Percentiles rank a stretch among this genome's conserved stretches.
phyloP scores from a whole-genome alignment of 2,888 invertebrate genomes.

The Meliscaeva auricollis region DNA sequence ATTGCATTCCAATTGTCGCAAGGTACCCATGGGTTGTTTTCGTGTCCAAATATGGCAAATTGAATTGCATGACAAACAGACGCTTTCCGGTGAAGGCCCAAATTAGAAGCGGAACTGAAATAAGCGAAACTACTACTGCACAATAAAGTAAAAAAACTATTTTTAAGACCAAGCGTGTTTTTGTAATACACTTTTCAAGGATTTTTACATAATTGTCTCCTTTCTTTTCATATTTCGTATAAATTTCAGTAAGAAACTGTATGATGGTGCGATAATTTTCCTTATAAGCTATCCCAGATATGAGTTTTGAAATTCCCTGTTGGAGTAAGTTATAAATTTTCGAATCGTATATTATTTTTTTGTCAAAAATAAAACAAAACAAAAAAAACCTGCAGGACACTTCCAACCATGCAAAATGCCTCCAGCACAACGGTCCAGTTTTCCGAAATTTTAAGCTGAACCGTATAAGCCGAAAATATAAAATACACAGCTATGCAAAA shows the following conservation, averaged over 20 bases:
- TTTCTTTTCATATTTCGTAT: conserved; percentile 52
- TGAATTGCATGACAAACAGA: conserved; percentile 65
- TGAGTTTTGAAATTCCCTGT: conserved; percentile 69
- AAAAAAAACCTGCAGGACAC: conserved; percentile 54
- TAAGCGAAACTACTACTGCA: not conserved
- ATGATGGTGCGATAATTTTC: not conserved
- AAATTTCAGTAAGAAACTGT: conserved; percentile 34
- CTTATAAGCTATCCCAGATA: conserved; percentile 20
- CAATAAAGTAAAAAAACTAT: conserved; percentile 45
- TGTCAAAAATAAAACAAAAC: not conserved
- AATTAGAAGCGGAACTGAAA: conserved; percentile 49
- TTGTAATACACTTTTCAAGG: conserved; percentile 49
- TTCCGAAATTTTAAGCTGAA: conserved; percentile 46
- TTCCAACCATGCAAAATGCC: conserved; percentile 62
- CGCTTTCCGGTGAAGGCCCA: conserved; percentile 40
- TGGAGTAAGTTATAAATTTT: not conserved
- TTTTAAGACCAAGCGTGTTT: conserved; percentile 37
- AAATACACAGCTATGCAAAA: conserved; percentile 55
- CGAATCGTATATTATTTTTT: not conserved
- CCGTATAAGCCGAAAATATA: conserved; percentile 51
- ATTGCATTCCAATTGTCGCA: conserved; percentile 62
- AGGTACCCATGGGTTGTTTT: conserved; percentile 64
- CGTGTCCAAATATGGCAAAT: conserved; percentile 69
- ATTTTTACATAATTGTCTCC: conserved; percentile 41
- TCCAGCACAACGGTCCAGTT: conserved; percentile 61